phyloP scores from a whole-genome alignment of 2,888 invertebrate species.

The Hypomecis punctinalis region DNA sequence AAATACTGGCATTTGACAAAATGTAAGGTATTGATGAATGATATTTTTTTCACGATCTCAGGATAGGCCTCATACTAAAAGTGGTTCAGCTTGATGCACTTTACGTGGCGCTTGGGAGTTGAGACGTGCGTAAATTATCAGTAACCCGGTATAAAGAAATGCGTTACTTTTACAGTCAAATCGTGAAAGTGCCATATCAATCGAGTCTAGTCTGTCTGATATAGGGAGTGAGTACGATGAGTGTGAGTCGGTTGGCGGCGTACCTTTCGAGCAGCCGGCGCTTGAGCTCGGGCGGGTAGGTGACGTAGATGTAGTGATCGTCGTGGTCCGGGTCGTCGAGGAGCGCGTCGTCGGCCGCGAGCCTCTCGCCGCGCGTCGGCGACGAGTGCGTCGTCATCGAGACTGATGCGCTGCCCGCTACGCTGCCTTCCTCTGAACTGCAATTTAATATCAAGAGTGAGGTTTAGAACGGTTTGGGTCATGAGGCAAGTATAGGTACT shows the following conservation, averaged over 20 bases:
- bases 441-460: conserved; percentile 14
- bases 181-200: conserved; percentile 22
- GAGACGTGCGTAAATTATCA: no score
- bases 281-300: conserved; percentile 94
- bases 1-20: no score
- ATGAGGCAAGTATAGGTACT: no score
- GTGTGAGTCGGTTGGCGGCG: conserved; percentile 69
- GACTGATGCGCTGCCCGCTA: conserved; percentile 87
- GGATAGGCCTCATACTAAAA: no score
- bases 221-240: conserved; percentile 71
- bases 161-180: not conserved
- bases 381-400: conserved; percentile 88
- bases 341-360: conserved; percentile 70
- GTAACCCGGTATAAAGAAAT: no score
- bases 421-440: conserved; percentile 89
- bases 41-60: no score
- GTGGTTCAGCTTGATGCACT: no score
- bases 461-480: no score
- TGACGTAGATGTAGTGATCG: conserved; percentile 94
- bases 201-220: conserved; percentile 73
- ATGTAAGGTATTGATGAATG: no score
- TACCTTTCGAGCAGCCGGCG: conserved; percentile 93
- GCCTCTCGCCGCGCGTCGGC: conserved; percentile 84
- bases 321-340: conserved; percentile 84
- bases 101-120: no score